A percentile compares a stretch with the other conserved stretches of the same genome.
Evolutionary conservation across 2,888 invertebrate species (phyloP).

Genomic region (Sinodicranocentrus sp.): DNA sequence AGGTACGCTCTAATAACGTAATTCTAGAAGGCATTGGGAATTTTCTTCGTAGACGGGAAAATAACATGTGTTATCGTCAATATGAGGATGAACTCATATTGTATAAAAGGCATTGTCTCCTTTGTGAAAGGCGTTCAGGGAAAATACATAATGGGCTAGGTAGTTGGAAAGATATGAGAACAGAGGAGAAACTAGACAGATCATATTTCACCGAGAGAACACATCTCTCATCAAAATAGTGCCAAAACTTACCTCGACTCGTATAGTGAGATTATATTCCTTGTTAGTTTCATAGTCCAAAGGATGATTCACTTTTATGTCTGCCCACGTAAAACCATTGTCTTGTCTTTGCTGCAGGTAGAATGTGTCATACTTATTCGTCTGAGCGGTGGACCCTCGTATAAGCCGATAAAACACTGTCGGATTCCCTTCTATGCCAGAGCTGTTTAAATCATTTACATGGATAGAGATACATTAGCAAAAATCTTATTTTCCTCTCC

Average conservation of each 20-base stretch:
- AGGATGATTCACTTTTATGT: slow-evolving; percentile 92
- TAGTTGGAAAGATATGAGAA: no score
- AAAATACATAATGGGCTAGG: no score
- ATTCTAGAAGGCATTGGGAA: no score
- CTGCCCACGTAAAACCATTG: slow-evolving; percentile 93
- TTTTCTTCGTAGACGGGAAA: no score
- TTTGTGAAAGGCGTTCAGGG: no score
- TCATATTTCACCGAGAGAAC: no score
- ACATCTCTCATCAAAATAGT: no score
- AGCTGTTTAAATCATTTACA: slow-evolving; percentile 83
- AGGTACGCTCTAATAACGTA: no score
- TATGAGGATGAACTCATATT: no score
- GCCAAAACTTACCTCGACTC: slow-evolving; percentile 92
- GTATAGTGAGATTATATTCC: slow-evolving; percentile 96
- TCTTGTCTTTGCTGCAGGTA: slow-evolving; percentile 96
- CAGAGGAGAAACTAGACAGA: no score
- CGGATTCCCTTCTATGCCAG: slow-evolving; percentile 97
- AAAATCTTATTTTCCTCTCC: neutral
- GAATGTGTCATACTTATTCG: slow-evolving; percentile 96
- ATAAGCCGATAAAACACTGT: slow-evolving; percentile 97
- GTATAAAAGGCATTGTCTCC: no score
- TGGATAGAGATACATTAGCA: slow-evolving; percentile 11
- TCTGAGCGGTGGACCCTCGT: slow-evolving; percentile 97
- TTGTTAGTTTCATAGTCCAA: slow-evolving; percentile 96
- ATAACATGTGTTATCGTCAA: no score